Percentiles rank a stretch among this genome's conserved stretches.
These are phyloP conservation scores for Megalonaias nervosa DNA, from an alignment of 1,140 invertebrate genomes.

Conservation along the genomic window DNA sequence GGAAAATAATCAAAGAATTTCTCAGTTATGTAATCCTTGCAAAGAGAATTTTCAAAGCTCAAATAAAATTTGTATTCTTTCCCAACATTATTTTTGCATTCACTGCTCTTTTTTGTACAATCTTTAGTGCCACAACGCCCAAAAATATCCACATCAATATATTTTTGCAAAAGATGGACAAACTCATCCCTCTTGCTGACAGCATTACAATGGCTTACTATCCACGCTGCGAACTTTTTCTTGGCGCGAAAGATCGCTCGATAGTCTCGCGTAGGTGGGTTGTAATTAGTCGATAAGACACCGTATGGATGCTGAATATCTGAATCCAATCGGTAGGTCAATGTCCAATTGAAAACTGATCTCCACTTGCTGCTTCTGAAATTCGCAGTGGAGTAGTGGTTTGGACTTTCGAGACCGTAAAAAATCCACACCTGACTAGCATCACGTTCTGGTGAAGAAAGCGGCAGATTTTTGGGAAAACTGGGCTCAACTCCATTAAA, in stretches of 20 bases:
- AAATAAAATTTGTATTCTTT: conserved; percentile 1
- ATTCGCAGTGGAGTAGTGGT: neutral
- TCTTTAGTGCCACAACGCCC: neutral
- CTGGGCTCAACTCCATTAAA: neutral
- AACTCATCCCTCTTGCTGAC: neutral
- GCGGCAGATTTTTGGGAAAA: conserved; percentile 1
- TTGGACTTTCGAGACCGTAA: conserved; percentile 8
- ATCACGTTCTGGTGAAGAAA: neutral
- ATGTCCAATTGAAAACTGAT: conserved; percentile 16
- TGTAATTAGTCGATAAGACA: neutral
- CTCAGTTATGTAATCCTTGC: conserved; percentile 17
- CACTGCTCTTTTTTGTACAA: neutral
- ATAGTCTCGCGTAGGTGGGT: neutral
- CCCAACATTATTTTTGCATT: neutral
- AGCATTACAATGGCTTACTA: conserved; percentile 6
- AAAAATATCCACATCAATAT: conserved; percentile 3
- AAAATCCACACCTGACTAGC: conserved; percentile 21
- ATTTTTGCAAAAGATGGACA: neutral
- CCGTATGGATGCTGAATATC: neutral
- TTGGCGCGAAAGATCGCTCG: neutral
- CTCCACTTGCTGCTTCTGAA: conserved; percentile 5
- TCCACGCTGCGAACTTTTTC: neutral
- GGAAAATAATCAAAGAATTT: conserved; percentile 3
- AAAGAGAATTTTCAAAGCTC: neutral
- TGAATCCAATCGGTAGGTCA: conserved; percentile 16